Conservation (phyloP, 2,113 vertebrate species). For the Calonectris borealis region DNA sequence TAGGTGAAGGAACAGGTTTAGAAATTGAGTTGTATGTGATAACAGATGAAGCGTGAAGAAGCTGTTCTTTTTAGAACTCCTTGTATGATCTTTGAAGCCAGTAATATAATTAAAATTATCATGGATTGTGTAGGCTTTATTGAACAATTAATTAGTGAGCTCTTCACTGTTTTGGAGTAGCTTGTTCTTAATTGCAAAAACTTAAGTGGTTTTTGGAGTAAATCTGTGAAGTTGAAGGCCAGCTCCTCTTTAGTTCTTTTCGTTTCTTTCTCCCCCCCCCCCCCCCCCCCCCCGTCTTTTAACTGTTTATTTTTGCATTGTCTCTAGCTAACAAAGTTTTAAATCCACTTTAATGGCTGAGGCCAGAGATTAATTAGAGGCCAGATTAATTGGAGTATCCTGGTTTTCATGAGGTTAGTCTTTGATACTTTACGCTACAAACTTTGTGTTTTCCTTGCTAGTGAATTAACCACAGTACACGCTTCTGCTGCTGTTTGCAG, state of each 20-base stretch:
- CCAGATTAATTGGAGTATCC: not conserved
- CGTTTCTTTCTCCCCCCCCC: not conserved
- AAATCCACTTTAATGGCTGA: not conserved
- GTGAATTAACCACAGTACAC: not conserved
- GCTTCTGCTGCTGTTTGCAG: not conserved
- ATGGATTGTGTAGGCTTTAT: not conserved
- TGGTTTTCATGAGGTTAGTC: not conserved
- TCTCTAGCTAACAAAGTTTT: not conserved
- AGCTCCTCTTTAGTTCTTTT: not conserved
- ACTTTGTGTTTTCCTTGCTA: not conserved
- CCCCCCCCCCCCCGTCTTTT: no score
- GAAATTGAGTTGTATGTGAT: not conserved
- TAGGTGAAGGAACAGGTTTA: not conserved
- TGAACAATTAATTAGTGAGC: not conserved
- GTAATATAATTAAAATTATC: constrained; percentile 1
- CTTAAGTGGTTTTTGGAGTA: not conserved
- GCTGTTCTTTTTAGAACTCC: constrained; percentile 6
- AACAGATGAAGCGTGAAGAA: constrained; percentile 25
- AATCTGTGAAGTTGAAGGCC: not conserved
- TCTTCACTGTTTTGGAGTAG: not conserved
- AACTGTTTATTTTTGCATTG: not conserved
- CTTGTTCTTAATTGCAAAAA: not conserved
- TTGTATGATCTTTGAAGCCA: not conserved
- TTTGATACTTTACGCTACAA: not conserved
- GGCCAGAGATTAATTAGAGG: not conserved